Evolutionary conservation across 2,888 invertebrate species (phyloP), one percentile per base, ranked within the genome.

Genomic region (Scaptomyza parva): DNA sequence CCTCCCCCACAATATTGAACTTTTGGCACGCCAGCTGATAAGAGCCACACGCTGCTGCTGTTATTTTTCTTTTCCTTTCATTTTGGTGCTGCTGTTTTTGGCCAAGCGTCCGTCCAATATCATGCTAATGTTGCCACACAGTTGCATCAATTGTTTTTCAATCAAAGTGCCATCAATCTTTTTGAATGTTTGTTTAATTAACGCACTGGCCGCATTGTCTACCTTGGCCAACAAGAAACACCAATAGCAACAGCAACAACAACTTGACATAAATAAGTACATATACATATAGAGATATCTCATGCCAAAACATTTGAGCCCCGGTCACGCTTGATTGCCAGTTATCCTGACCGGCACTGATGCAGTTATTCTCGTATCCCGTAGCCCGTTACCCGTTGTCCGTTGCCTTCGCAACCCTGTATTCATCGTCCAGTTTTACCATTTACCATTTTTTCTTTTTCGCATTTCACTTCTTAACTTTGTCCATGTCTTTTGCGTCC

Each of bases 71-170:
- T 48, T 28, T 53, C 12, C 12, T 47, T 47, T 51, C 61, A 28
- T 65, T 47, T 28, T 39, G 33, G 3, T 53, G 47, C 37, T 57
- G 22, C 30, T 55, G 9, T 40, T 55, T 65, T 63, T 72, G 62
- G 58, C 66, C 67, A 48, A 59, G 41, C 60, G 63, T 72, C 79
- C 58, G 64, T 74, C 81, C 84, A 86, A 86, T 87, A 86, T 87
- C 78, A 86, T 86, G 88, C 86, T 86, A 87, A 86, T 86, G 76
- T 76, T 70, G 83, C 70, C 73, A 65, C 75, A 76, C 81, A 84
- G 87, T 88, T 89, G 83, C 90, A 89, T 84, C 90, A 90, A 90
- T 90, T 90, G 90, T 90, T 90, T 90, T 90, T 85, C 90, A 90
- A 90, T 90, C 89, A 90, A 86, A 72, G 80, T 75, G 89, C 83